Base-by-base conservation (phyloP, 2,797 vertebrate species). In the Pangasius mekongensis region DNA sequence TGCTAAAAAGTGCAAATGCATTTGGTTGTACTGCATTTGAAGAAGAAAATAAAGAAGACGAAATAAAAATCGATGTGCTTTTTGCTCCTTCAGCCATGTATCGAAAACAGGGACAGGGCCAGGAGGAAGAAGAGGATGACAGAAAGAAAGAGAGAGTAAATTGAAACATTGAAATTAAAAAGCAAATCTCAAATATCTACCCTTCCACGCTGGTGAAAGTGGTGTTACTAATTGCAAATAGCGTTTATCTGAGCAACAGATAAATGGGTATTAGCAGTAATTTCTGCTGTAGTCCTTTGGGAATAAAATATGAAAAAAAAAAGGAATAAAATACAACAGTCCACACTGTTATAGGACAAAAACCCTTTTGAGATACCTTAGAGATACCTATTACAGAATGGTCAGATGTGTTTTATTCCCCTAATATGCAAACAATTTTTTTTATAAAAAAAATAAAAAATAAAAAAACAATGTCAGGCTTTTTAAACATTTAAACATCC, bases 1-100 rank as follows among this genome's bases (percentile, higher is more conserved):
- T 88, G 85, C 84, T 71, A 60, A 74, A 58, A 77, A 67, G 67
- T 47, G 71, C 54, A 88, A 84, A 90, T 89, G 66, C 83, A 86
- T 83, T 89, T 86, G 76, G 77, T 82, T 60, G 56, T 71, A 74
- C 47, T 87, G 84, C 14, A 33, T 85, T 83, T 78, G 22, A 86
- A 56, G 39, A 71, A 89, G 82, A 85, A 56, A n/a, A n/a, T n/a
- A n/a, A n/a, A n/a, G n/a, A n/a, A 73, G 49, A 36, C 0, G 13
- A 56, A 56, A 85, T 56, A 43, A 85, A 73, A 71, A 52, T 33
- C 14, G 49, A 73, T 36, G n/a, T 71, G 49, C 69, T 85, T 85
- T 74, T 74, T 85, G 84, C 69, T 85, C 69, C 52, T 74, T 85
- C 71, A n/a, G 69, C 54, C 67, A 58, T 60, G 69, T 43, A 71